phyloP scores from a whole-genome alignment of 2,888 invertebrate species.

The Chrysodeixis includens region DNA sequence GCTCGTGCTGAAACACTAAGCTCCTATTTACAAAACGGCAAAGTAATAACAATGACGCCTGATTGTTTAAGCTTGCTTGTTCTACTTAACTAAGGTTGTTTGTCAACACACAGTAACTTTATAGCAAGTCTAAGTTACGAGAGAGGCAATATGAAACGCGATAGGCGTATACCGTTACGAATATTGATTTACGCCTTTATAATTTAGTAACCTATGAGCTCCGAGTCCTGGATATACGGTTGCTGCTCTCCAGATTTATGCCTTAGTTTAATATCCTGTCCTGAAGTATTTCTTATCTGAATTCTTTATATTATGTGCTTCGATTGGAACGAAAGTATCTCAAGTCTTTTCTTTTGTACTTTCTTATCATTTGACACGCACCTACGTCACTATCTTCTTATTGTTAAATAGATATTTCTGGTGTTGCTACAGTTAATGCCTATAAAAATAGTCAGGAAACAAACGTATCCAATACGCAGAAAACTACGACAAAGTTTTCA shows the following conservation, averaged over 20 bases:
- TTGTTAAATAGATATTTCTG: neutral
- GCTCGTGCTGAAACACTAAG: conserved; percentile 10
- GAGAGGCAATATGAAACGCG: conserved; percentile 37
- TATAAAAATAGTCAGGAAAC: neutral
- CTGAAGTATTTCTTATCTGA: neutral
- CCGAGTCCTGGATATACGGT: conserved; percentile 5
- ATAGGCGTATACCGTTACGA: conserved; percentile 47
- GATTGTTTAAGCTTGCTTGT: conserved; percentile 42
- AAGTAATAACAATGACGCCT: conserved; percentile 37
- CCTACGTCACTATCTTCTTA: neutral
- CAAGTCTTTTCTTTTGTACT: neutral
- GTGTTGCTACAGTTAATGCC: neutral
- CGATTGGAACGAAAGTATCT: neutral
- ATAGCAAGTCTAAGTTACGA: conserved; percentile 47
- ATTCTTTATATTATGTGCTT: neutral
- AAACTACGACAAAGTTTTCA: neutral
- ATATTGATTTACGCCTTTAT: conserved; percentile 52
- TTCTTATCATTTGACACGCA: neutral
- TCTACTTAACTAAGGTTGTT: conserved; percentile 34
- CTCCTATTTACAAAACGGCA: conserved; percentile 24
- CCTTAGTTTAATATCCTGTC: conserved; percentile 3
- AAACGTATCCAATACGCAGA: neutral
- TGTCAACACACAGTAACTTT: conserved; percentile 51
- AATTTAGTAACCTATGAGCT: conserved; percentile 16
- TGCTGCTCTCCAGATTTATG: neutral